A percentile compares a stretch with the other conserved stretches of the same genome.
Evolutionary conservation across 2,797 vertebrate genomes (phyloP).

Genomic region (Hoplostethus mediterraneus): DNA sequence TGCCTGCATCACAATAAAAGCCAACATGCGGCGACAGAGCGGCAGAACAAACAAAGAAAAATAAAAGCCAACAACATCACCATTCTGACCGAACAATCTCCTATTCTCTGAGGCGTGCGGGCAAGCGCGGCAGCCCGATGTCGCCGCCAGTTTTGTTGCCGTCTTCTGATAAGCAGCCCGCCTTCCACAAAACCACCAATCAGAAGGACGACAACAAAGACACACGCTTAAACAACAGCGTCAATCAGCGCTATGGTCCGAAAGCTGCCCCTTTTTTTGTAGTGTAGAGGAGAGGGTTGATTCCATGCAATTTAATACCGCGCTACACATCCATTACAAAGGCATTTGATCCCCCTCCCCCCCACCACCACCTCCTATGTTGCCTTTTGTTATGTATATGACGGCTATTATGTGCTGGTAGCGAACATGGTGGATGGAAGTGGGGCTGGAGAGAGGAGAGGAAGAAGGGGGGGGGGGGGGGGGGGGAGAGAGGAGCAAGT

Average conservation of each 20-base stretch:
- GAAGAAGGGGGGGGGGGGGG: not conserved
- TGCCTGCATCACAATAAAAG: not conserved
- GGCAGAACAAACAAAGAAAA: no score
- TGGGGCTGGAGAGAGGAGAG: not conserved
- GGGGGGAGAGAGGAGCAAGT: not conserved
- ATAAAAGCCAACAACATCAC: no score
- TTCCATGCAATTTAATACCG: constrained; percentile 29
- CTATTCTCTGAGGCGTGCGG: not conserved
- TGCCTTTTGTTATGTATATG: constrained; percentile 67
- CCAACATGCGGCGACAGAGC: no score
- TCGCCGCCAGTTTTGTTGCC: constrained; percentile 9
- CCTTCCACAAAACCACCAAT: constrained; percentile 8
- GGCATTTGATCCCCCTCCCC: constrained; percentile 34
- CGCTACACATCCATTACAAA: constrained; percentile 48
- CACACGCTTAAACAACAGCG: constrained; percentile 7
- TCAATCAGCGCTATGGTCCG: constrained; percentile 31
- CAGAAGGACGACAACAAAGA: constrained; percentile 43
- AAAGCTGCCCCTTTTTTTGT: constrained; percentile 29
- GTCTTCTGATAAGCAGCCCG: constrained; percentile 19
- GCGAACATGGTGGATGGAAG: constrained; percentile 48
- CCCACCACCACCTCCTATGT: constrained; percentile 5
- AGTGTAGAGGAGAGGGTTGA: constrained; percentile 23
- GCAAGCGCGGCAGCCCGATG: not conserved
- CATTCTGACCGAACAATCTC: not conserved
- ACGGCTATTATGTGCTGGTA: constrained; percentile 50